Conservation (phyloP, 2,888 invertebrate species). For the Drosophila stalkeri region DNA sequence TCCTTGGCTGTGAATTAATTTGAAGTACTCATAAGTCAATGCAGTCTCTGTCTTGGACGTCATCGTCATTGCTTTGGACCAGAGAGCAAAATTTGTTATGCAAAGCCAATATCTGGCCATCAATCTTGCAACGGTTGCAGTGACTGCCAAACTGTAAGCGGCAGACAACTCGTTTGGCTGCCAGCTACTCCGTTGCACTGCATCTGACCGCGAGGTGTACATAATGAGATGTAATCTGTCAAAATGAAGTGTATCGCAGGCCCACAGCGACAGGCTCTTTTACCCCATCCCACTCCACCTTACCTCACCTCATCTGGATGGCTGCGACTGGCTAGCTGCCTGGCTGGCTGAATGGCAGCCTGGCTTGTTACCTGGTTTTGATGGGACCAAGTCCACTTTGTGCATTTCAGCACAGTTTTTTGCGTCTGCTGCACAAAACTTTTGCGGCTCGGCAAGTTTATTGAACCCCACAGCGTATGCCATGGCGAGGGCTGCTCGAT, state of each 20-base stretch:
- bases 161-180: conserved; percentile 55
- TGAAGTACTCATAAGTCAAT: conserved; percentile 70
- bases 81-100: conserved; percentile 51
- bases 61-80: conserved; percentile 39
- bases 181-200: conserved; percentile 27
- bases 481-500: conserved; percentile 55
- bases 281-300: neutral
- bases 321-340: neutral
- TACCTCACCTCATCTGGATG: neutral
- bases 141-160: conserved; percentile 56
- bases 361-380: conserved; percentile 9
- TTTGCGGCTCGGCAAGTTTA: conserved; percentile 60
- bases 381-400: conserved; percentile 43
- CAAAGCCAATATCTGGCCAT: conserved; percentile 72
- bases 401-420: conserved; percentile 30
- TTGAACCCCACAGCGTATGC: conserved; percentile 52
- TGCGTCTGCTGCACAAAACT: conserved; percentile 47
- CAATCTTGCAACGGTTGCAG: conserved; percentile 64
- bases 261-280: conserved; percentile 47
- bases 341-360: conserved; percentile 17
- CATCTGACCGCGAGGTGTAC: conserved; percentile 78
- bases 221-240: conserved; percentile 84
- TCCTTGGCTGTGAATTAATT: conserved; percentile 67
- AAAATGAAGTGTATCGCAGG: conserved; percentile 81
- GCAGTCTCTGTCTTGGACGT: conserved; percentile 34